Evolutionary conservation across 2,113 vertebrate genomes (phyloP), one percentile per base, ranked within the genome.

Genomic region (Macrotus californicus): DNA sequence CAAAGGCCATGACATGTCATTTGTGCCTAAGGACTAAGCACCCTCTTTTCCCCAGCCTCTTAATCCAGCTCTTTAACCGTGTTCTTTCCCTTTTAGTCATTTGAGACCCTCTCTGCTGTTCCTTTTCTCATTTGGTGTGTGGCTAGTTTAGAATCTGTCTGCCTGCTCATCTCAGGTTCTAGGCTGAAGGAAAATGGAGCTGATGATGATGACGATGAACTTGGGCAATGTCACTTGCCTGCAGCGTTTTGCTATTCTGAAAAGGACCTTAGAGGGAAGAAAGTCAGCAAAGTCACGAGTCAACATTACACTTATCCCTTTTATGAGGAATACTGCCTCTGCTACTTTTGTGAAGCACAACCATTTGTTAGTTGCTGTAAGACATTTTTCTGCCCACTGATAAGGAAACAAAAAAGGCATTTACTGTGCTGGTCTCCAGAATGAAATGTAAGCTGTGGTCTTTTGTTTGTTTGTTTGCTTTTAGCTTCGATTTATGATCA

Each of bases 331-430:
- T 54, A 31, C 31, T 36, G 59, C 81, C 64, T 91, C 50, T 39
- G 14, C 96, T 64, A 79, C 66, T 94, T 96, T 83, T 93, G 84
- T 89, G 76, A 95, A 48, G 34, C 56, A 22, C 87, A 77, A 93
- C 94, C 83, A 66, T 75, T 75, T 94, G 84, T 93, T 95, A 93
- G 86, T 94, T 95, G 96, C 89, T 93, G 76, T 87, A 67, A 81
- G 81, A 81, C 56, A 87, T 91, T 72, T 94, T 84, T 59, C 54
- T 91, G 69, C 89, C 69, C 52, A 89, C 94, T 67, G 86, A 87
- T 95, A 96, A 94, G 80, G 73, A 87, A 83, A 94, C 75, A 76
- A 50, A 66, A 87, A 84, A 81, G 90, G 67, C 84, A 81, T 93
- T 96, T 87, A 85, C 66, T 93, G 56, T 79, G 81, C 66, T 89